These are phyloP conservation scores for Ectobius pallidus DNA, from an alignment of 2,888 invertebrate genomes.

Conservation along the genomic window DNA sequence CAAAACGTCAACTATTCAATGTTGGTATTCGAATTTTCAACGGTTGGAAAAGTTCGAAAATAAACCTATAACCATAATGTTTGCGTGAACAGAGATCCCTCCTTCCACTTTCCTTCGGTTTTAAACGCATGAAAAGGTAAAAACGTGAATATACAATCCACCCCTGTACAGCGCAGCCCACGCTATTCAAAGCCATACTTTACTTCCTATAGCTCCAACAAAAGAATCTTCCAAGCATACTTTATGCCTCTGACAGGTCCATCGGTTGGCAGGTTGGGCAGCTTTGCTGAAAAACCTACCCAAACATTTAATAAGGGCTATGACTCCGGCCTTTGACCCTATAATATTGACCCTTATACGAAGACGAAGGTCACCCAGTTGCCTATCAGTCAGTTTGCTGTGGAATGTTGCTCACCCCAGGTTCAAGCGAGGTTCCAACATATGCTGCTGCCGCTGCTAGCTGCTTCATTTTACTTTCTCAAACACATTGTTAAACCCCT, in stretches of 20 bases:
- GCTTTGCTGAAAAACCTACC: conserved; percentile 17
- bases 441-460: no score
- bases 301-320: conserved; percentile 23
- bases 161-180: background rate
- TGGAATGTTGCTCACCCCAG: conserved; percentile 16
- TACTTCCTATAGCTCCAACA: background rate
- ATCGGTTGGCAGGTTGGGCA: conserved; percentile 1
- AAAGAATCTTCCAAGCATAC: conserved; percentile 14
- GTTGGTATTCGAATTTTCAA: conserved; percentile 24
- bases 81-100: no score
- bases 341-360: conserved; percentile 18
- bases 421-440: background rate
- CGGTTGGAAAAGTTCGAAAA: conserved; percentile 22
- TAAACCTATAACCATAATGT: conserved; percentile 23
- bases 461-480: no score
- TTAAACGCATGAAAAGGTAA: no score
- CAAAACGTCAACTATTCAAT: conserved; percentile 4
- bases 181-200: background rate
- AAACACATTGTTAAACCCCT: no score
- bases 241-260: background rate
- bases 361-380: conserved; percentile 23
- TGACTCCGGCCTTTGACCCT: conserved; percentile 28
- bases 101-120: no score
- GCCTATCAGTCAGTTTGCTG: conserved; percentile 7
- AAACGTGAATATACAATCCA: background rate